Conservation (phyloP, 2,888 invertebrate species). For the Monochamus alternatus region DNA sequence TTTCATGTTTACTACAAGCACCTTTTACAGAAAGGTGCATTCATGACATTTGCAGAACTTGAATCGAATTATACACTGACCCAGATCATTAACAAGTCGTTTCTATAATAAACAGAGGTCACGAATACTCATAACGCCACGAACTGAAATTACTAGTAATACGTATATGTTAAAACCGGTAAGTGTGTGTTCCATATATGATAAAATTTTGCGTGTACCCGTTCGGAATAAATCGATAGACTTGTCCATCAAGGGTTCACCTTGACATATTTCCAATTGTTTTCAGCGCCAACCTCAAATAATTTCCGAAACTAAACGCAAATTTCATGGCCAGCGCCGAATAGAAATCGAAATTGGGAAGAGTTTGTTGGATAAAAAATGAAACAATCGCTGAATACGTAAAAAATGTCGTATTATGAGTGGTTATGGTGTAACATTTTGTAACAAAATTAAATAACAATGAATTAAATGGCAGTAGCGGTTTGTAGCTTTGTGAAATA, state of each 20-base stretch:
- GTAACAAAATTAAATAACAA: too few species aligned
- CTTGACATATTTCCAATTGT: constrained; percentile 35
- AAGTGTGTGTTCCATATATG: too few species aligned
- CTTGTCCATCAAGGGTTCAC: constrained; percentile 24
- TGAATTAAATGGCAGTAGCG: too few species aligned
- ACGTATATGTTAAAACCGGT: too few species aligned
- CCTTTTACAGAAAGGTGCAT: not conserved
- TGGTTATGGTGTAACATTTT: too few species aligned
- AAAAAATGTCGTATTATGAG: not conserved
- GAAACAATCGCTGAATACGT: not conserved
- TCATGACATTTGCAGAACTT: not conserved
- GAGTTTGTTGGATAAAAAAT: not conserved
- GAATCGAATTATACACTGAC: not conserved
- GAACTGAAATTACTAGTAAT: not conserved
- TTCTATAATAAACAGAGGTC: not conserved
- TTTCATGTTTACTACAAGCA: not conserved
- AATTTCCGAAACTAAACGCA: constrained; percentile 27
- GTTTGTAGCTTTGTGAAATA: too few species aligned
- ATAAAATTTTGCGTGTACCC: too few species aligned
- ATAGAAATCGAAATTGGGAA: constrained; percentile 8
- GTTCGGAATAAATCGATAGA: constrained; percentile 20
- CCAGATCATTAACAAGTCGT: not conserved
- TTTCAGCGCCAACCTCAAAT: constrained; percentile 29
- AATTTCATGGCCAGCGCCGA: constrained; percentile 29
- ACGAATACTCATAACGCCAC: not conserved